Evolutionary conservation across 2,113 vertebrate genomes (phyloP), one percentile per base, ranked within the genome.

Genomic region (Pseudolaguvia tuberculata): DNA sequence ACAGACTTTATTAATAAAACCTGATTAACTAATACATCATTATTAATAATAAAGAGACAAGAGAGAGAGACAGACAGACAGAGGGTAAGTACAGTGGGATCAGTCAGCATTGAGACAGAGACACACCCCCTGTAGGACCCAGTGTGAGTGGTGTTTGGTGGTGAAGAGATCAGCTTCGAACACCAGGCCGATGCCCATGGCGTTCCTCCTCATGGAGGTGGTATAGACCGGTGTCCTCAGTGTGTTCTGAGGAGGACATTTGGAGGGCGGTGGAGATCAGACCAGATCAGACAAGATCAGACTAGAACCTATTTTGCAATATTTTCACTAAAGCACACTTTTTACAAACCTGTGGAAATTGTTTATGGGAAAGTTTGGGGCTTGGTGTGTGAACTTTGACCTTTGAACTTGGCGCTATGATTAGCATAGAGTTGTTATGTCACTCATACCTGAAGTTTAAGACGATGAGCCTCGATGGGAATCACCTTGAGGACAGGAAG

Each of bases 111-210:
- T 99, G 72, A 99, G 84, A 47, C 90, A 93, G 70, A 98, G 93
- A 81, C 94, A 97, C 13, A 98, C 94, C 0, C 96, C 96, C 69
- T 93, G 91, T 0, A 97, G 91, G 27, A 99, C 94, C 96, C 97
- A 98, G 48, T 96, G 94, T 14, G 95, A 98, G 52, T 91, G 82
- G 84, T 99, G 94, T 78, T 83, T 88, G 0, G 86, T 88, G 0
- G 94, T 98, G 70, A 85, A 90, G 48, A 99, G 93, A 58, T 98
- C 94, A 0, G 96, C 96, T 80, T 98, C 96, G 66, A 98, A 99
- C 0, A 98, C 94, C 35, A 99, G 77, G 18, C 97, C 97, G 0
- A 89, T 83, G 0, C 96, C 94, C 96, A 95, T 96, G 0, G 95
- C 94, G 0, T 97, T 95, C 82, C 96, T 91, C 23, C 95, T 85